Percentiles rank a stretch among this genome's conserved stretches.
These are phyloP conservation scores for Drosophila punjabiensis DNA, from an alignment of 1,140 invertebrate genomes.

Conservation along the genomic window DNA sequence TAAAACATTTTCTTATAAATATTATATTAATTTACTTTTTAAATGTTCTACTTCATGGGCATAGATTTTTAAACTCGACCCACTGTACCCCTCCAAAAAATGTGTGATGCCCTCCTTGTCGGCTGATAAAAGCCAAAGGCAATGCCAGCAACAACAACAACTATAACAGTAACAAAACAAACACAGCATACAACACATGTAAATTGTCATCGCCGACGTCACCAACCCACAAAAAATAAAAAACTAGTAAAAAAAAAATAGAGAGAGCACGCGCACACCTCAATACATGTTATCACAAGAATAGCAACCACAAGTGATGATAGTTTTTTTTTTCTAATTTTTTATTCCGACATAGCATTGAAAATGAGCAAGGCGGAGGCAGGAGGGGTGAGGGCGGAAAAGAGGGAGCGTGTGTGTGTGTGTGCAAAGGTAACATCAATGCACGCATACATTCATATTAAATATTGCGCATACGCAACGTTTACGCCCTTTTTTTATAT, in stretches of 20 bases:
- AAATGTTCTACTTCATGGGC: too few species aligned
- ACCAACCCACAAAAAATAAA: constrained; percentile 17
- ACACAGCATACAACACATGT: constrained; percentile 59
- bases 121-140: constrained; percentile 34
- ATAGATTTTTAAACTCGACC: background rate
- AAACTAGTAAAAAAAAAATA: constrained; percentile 18
- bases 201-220: constrained; percentile 52
- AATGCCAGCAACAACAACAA: constrained; percentile 17
- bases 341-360: constrained; percentile 50
- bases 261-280: constrained; percentile 50
- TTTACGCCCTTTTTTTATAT: constrained; percentile 32
- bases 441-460: constrained; percentile 28
- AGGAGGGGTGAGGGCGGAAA: constrained; percentile 1
- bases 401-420: constrained; percentile 11
- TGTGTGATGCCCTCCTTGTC: constrained; percentile 17
- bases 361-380: constrained; percentile 38
- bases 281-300: constrained; percentile 35
- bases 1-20: too few species aligned
- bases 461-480: constrained; percentile 54
- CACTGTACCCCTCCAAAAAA: constrained; percentile 36
- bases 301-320: constrained; percentile 54
- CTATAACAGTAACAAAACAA: constrained; percentile 58
- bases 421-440: constrained; percentile 28
- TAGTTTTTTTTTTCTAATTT: constrained; percentile 43
- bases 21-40: too few species aligned